These are phyloP conservation scores for Agrochola macilenta DNA, from an alignment of 2,888 invertebrate species.

Conservation along the genomic window DNA sequence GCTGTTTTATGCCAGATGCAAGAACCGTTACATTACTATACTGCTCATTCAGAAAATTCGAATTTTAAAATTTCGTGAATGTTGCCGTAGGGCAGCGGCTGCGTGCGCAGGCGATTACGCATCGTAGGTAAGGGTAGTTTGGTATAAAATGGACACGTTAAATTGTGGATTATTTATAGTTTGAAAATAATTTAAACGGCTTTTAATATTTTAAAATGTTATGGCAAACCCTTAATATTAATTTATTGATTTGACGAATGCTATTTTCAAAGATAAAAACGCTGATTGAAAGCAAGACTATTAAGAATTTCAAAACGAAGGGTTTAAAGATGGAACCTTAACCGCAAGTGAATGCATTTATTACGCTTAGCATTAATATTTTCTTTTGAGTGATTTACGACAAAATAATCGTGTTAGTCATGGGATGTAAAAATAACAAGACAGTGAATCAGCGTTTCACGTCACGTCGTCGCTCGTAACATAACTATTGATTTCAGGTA, in stretches of 20 bases:
- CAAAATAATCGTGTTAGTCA: slow-evolving; percentile 38
- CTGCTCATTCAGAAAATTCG: slow-evolving; percentile 64
- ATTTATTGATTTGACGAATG: not conserved
- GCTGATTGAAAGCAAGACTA: not conserved
- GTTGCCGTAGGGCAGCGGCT: slow-evolving; percentile 59
- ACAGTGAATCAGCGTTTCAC: slow-evolving; percentile 37
- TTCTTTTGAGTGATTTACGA: slow-evolving; percentile 19
- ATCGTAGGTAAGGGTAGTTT: slow-evolving; percentile 58
- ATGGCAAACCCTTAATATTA: not conserved
- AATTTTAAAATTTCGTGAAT: slow-evolving; percentile 61
- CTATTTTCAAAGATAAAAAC: not conserved
- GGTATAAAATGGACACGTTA: slow-evolving; percentile 26
- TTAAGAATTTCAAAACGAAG: not conserved
- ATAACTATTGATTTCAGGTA: not conserved
- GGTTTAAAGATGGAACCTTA: not conserved
- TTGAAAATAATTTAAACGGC: not conserved
- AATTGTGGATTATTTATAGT: not conserved
- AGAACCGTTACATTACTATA: slow-evolving; percentile 66
- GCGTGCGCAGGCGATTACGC: slow-evolving; percentile 65
- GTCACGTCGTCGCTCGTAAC: not conserved
- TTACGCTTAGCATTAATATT: slow-evolving; percentile 2
- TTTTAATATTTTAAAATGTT: not conserved
- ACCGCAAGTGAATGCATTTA: not conserved
- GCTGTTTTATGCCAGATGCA: slow-evolving; percentile 66
- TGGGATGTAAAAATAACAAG: slow-evolving; percentile 32